Evolutionary conservation across 2,113 vertebrate species (phyloP).

Genomic region (Grus americana): DNA sequence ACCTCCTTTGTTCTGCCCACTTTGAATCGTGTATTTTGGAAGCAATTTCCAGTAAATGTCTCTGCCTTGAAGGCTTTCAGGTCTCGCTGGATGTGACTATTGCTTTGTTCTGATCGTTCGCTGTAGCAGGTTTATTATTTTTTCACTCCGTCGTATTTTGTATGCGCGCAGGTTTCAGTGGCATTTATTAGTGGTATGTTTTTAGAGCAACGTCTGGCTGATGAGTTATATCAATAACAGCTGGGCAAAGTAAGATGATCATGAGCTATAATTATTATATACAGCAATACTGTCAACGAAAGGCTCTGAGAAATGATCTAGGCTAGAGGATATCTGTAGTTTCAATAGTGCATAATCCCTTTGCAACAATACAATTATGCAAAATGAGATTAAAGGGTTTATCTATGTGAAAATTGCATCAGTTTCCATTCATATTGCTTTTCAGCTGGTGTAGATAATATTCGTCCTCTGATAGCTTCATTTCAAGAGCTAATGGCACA

Average conservation of each 20-base stretch:
- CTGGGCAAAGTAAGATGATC: background rate
- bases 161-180: background rate
- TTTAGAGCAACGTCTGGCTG: background rate
- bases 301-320: background rate
- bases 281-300: background rate
- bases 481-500: background rate
- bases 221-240: slow-evolving; percentile 13
- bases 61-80: slow-evolving; percentile 1
- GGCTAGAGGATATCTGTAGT: background rate
- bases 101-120: background rate
- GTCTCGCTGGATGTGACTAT: background rate
- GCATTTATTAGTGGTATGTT: background rate
- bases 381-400: slow-evolving; percentile 14
- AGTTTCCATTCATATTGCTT: background rate
- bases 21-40: slow-evolving; percentile 75
- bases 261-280: background rate
- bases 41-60: slow-evolving; percentile 57
- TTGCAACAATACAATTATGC: background rate
- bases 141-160: background rate
- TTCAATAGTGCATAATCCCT: background rate
- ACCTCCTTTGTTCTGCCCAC: slow-evolving; percentile 56
- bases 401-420: background rate
- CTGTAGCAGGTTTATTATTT: background rate
- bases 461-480: background rate
- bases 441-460: background rate